Evolutionary conservation across 2,888 invertebrate species (phyloP).

Genomic region (Polietes domitor): DNA sequence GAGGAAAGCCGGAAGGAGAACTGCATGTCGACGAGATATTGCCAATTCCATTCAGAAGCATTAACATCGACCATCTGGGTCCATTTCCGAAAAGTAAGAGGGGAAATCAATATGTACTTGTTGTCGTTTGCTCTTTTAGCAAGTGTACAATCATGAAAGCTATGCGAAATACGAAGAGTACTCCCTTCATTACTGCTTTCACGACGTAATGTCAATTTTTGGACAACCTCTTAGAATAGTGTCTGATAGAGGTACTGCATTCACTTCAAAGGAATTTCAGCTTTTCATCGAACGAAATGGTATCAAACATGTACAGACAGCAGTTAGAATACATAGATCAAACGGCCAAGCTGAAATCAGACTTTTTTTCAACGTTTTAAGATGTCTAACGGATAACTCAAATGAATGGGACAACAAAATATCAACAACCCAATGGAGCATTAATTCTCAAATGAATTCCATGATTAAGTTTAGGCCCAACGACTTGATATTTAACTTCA

Average conservation of each 20-base stretch:
- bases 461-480: constrained; percentile 35
- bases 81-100: not conserved
- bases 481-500: constrained; percentile 38
- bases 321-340: constrained; percentile 45
- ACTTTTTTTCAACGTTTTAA: not conserved
- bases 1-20: constrained; percentile 43
- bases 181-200: not conserved
- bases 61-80: not conserved
- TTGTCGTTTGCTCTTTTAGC: not conserved
- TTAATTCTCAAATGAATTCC: constrained; percentile 25
- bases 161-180: not conserved
- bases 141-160: not conserved
- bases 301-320: constrained; percentile 34
- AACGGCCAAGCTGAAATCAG: constrained; percentile 37
- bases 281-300: constrained; percentile 21
- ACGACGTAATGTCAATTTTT: not conserved
- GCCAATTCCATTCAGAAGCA: constrained; percentile 9
- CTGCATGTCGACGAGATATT: constrained; percentile 9
- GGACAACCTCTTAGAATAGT: constrained; percentile 21
- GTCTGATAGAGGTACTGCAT: constrained; percentile 39
- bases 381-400: not conserved
- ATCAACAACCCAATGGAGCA: constrained; percentile 38
- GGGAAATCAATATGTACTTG: not conserved
- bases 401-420: not conserved
- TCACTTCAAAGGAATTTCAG: constrained; percentile 29